Base-by-base conservation (phyloP, 2,888 invertebrate species). In the Melikaiella ostensackeni region DNA sequence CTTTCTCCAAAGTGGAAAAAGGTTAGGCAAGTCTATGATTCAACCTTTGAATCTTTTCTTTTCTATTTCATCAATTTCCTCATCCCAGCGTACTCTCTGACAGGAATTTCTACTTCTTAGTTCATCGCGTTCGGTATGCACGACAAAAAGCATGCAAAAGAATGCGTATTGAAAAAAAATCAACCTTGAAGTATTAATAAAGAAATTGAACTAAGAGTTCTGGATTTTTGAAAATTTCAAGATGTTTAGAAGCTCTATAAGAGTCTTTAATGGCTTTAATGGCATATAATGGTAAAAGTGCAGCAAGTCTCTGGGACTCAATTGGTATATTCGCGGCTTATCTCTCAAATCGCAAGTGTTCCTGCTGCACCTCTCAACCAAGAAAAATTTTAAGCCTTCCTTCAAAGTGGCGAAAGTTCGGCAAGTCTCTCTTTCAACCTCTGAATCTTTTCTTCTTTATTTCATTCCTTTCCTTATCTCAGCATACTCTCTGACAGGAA, bases 351-450 rank as follows among this genome's bases (percentile, higher is more conserved):
- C n/a, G n/a, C n/a, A n/a, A n/a, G n/a, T 4, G 30, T 3, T 5
- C 13, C 30, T 24, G 9, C 42, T 24, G 19, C 19, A 46, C 46
- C 42, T 46, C 24, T 50, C 27, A n/a, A n/a, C n/a, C n/a, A n/a
- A n/a, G n/a, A n/a, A n/a, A n/a, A n/a, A n/a, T n/a, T n/a, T n/a
- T n/a, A n/a, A n/a, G n/a, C n/a, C n/a, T n/a, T n/a, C n/a, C n/a
- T n/a, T n/a, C n/a, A n/a, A n/a, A n/a, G n/a, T n/a, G n/a, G n/a
- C n/a, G n/a, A n/a, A n/a, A n/a, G n/a, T n/a, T n/a, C n/a, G 70
- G 74, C 77, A 75, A 82, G 77, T 80, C n/a, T n/a, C n/a, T n/a
- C n/a, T n/a, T 82, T 81, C 78, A 78, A 80, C 80, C 78, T 80
- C 79, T 84, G 79, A 80, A 80, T 82, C 79, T 75, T 79, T 83